A percentile compares a stretch with the other conserved stretches of the same genome.
Evolutionary conservation across 2,113 vertebrate genomes (phyloP).

Genomic region (Gobius niger): DNA sequence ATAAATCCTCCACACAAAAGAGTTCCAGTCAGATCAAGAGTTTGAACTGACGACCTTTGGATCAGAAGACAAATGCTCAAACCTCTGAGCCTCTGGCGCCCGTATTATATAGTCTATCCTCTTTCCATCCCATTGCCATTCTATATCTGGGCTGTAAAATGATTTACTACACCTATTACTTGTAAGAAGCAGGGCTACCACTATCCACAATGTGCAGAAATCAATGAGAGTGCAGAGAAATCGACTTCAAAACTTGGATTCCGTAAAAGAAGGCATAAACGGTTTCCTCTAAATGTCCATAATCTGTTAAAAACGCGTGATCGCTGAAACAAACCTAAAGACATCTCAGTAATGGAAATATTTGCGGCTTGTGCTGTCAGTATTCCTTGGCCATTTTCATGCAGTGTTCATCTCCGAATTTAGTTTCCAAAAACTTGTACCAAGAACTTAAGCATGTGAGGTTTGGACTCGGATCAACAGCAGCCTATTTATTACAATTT

Average conservation of each 20-base stretch:
- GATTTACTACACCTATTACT: no score
- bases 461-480: neutral
- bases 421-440: neutral
- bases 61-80: no score
- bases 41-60: no score
- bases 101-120: no score
- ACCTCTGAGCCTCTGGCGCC: no score
- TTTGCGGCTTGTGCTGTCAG: neutral
- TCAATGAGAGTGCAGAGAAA: neutral
- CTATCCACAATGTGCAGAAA: neutral
- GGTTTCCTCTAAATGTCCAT: neutral
- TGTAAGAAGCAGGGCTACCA: neutral
- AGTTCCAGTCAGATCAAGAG: no score
- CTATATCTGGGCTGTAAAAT: no score
- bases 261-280: no score
- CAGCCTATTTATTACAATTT: neutral
- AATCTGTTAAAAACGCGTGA: neutral
- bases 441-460: neutral
- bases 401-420: neutral
- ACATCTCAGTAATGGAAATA: neutral
- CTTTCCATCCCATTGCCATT: no score
- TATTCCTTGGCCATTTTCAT: neutral
- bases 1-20: no score
- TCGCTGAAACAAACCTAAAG: neutral
- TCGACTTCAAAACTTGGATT: neutral